Conservation (phyloP, 2,888 invertebrate genomes). For the Cephus pulcher region DNA sequence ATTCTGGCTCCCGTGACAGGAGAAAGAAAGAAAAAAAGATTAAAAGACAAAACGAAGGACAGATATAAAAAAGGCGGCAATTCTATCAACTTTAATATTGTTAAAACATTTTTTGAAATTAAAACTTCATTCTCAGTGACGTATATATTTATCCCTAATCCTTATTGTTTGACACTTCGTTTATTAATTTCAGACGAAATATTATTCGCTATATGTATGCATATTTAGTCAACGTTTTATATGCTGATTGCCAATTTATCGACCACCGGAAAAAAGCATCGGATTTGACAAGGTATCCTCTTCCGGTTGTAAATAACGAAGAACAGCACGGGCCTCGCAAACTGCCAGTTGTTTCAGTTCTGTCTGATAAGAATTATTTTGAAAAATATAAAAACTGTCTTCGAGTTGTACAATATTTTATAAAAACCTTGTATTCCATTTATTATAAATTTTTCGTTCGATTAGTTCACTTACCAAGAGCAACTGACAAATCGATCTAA, state of each 20-base stretch:
- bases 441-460: too few species aligned
- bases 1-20: not conserved
- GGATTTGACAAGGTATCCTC: conserved; percentile 11
- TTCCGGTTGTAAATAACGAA: conserved; percentile 6
- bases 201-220: too few species aligned
- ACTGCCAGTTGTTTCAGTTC: conserved; percentile 14
- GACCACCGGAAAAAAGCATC: conserved; percentile 6
- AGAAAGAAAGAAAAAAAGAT: not conserved
- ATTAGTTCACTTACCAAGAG: not conserved
- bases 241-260: not conserved
- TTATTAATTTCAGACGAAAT: too few species aligned
- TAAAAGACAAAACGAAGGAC: not conserved
- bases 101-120: too few species aligned
- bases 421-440: too few species aligned
- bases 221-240: too few species aligned
- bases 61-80: too few species aligned
- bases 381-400: not conserved
- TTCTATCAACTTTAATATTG: too few species aligned
- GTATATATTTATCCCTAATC: too few species aligned
- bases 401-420: too few species aligned
- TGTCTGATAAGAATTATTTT: not conserved
- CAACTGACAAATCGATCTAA: not conserved
- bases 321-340: conserved; percentile 12
- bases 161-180: too few species aligned
- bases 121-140: too few species aligned